phyloP scores from a whole-genome alignment of 2,797 vertebrate genomes.

The Cryptoblepharus egeriae region DNA sequence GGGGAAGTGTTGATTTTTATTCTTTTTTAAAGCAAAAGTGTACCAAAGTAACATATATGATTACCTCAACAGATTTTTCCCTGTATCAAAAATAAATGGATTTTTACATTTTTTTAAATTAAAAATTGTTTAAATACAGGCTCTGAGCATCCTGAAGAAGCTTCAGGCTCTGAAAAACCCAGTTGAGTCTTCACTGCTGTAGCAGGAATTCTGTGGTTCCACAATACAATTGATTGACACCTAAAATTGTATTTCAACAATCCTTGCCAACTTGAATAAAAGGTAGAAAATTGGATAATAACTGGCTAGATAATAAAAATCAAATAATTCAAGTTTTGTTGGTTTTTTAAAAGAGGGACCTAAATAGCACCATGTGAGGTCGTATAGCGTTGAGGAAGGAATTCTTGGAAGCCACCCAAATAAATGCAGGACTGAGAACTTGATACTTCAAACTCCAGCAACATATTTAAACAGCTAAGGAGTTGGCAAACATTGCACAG shows the following conservation, averaged over 20 bases:
- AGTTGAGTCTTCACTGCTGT: neutral
- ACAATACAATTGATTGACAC: neutral
- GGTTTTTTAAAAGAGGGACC: neutral
- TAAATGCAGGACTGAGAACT: conserved; percentile 3
- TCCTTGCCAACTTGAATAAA: neutral
- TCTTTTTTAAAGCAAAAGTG: too few species aligned
- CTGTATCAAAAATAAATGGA: too few species aligned
- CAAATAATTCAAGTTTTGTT: neutral
- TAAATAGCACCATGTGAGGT: neutral
- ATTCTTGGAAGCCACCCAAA: neutral
- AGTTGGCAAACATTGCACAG: neutral
- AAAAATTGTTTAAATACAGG: neutral
- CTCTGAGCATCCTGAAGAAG: neutral
- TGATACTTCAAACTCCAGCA: neutral
- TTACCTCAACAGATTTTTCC: too few species aligned
- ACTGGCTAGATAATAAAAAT: neutral
- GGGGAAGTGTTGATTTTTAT: too few species aligned
- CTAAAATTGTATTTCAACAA: neutral
- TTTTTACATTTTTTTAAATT: neutral
- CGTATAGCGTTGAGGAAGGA: neutral
- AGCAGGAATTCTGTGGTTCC: neutral
- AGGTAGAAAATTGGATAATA: neutral
- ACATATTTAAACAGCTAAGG: neutral
- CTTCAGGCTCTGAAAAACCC: neutral
- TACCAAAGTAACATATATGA: too few species aligned